These are phyloP conservation scores for Rhincodon typus DNA, from an alignment of 2,797 vertebrate species.

Conservation along the genomic window DNA sequence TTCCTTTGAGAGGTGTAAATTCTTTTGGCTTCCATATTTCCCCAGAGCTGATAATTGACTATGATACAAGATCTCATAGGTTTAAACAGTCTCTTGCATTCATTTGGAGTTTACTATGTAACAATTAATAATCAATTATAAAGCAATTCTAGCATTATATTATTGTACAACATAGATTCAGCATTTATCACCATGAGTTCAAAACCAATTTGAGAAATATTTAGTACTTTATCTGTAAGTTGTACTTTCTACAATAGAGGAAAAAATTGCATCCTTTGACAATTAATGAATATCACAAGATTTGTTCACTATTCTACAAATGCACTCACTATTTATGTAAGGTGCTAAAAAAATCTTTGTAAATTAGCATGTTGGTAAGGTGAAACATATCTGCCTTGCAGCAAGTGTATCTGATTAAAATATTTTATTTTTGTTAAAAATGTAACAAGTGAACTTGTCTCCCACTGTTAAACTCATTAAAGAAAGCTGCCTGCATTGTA, in stretches of 20 bases:
- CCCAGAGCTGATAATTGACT: neutral
- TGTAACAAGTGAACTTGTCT: neutral
- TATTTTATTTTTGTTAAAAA: neutral
- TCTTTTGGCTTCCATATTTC: neutral
- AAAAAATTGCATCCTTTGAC: neutral
- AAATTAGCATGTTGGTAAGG: neutral
- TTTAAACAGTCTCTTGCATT: neutral
- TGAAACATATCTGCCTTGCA: neutral
- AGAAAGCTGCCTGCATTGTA: neutral
- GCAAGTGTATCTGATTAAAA: constrained; percentile 14
- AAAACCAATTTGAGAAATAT: neutral
- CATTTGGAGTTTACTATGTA: neutral
- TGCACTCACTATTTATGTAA: neutral
- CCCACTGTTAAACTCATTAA: constrained; percentile 12
- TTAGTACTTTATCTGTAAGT: neutral
- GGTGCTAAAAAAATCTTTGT: neutral
- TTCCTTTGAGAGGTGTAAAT: neutral
- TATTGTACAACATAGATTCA: neutral
- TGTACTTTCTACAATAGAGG: neutral
- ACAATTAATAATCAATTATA: neutral
- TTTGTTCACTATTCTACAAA: neutral
- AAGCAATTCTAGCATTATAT: neutral
- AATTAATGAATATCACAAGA: neutral
- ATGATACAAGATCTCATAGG: neutral
- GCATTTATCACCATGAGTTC: neutral